Evolutionary conservation across 2,888 invertebrate genomes (phyloP).

Genomic region (Zootermopsis nevadensis): DNA sequence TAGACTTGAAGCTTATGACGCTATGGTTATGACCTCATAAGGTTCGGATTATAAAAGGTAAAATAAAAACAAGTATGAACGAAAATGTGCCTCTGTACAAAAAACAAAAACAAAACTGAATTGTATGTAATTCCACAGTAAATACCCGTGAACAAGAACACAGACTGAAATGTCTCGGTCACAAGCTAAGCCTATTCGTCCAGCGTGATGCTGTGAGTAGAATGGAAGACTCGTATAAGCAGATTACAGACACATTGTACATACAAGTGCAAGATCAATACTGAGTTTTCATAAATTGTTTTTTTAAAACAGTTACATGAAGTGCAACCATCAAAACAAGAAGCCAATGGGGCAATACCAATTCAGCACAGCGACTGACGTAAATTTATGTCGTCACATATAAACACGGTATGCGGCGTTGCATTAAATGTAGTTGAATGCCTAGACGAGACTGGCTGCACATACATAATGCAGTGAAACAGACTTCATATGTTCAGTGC

Average conservation of each 20-base stretch:
- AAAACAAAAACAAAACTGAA: not conserved
- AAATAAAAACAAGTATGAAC: too few relatives aligned
- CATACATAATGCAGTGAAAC: conserved; percentile 24
- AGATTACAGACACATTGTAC: not conserved
- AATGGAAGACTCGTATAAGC: not conserved
- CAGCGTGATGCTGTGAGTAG: not conserved
- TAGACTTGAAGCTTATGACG: too few relatives aligned
- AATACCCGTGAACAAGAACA: not conserved
- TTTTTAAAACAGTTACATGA: conserved; percentile 17
- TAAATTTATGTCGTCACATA: conserved; percentile 31
- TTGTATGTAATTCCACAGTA: not conserved
- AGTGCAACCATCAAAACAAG: not conserved
- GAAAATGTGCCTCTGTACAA: too few relatives aligned
- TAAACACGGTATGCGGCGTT: conserved; percentile 30
- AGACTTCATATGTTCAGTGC: not conserved
- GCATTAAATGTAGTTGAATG: conserved; percentile 24
- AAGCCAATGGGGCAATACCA: conserved; percentile 10
- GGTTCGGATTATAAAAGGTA: too few relatives aligned
- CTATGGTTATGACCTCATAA: too few relatives aligned
- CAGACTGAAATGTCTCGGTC: not conserved
- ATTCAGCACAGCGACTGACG: conserved; percentile 9
- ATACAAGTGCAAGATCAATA: conserved; percentile 16
- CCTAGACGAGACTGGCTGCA: conserved; percentile 16
- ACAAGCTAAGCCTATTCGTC: not conserved
- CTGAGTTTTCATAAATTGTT: conserved; percentile 4